Evolutionary conservation across 2,113 vertebrate species (phyloP).

Genomic region (Hippocampus abdominalis): DNA sequence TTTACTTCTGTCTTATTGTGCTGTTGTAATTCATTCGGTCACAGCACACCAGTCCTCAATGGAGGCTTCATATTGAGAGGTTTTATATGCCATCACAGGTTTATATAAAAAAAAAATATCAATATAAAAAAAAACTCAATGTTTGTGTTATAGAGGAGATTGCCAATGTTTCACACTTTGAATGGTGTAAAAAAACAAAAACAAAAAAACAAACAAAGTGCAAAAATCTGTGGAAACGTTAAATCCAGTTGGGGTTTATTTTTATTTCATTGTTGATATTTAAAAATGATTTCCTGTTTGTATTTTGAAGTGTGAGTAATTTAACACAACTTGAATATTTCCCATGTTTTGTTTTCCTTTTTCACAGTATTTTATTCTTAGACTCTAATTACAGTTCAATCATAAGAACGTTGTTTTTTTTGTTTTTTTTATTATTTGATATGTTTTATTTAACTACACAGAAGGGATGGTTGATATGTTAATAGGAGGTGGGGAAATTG

Average conservation of each 20-base stretch:
- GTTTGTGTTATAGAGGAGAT: constrained; percentile 62
- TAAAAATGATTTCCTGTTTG: constrained; percentile 34
- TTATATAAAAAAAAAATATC: constrained; percentile 56
- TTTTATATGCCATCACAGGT: constrained; percentile 71
- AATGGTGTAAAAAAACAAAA: constrained; percentile 35
- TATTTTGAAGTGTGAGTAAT: constrained; percentile 63
- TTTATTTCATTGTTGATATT: constrained; percentile 39
- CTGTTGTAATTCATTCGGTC: constrained; percentile 44
- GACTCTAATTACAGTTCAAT: constrained; percentile 47
- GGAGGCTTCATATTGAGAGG: constrained; percentile 44
- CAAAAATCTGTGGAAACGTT: constrained; percentile 54
- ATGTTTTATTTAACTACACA: constrained; percentile 14
- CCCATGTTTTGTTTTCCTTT: constrained; percentile 42
- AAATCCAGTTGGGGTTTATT: constrained; percentile 41
- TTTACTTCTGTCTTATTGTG: constrained; percentile 50
- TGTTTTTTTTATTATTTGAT: constrained; percentile 6
- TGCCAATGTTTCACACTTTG: constrained; percentile 53
- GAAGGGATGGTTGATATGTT: constrained; percentile 40
- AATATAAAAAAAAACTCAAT: constrained; percentile 43
- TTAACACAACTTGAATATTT: constrained; percentile 55
- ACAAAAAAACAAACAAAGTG: constrained; percentile 30
- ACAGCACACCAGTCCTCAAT: constrained; percentile 48
- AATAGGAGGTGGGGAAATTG: constrained; percentile 43
- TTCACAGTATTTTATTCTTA: constrained; percentile 49
- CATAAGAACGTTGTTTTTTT: constrained; percentile 33